phyloP scores from a whole-genome alignment of 2,797 vertebrate genomes.

The Syngnathus rostellatus region DNA sequence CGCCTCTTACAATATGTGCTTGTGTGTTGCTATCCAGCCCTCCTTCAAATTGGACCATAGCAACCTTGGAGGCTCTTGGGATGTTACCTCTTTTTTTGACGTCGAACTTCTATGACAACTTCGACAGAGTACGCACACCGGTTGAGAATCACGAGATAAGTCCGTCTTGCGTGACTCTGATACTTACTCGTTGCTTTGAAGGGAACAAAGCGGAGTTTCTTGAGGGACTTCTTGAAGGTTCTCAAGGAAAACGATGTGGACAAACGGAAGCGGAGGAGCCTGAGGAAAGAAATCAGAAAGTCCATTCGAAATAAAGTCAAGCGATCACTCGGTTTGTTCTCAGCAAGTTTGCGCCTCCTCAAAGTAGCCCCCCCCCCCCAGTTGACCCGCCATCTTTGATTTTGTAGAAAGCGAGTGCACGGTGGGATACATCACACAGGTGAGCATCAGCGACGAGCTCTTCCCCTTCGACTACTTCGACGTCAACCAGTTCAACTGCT shows the following conservation, averaged over 20 bases:
- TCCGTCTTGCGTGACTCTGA: background rate
- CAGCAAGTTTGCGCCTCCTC: background rate
- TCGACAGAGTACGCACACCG: constrained; percentile 39
- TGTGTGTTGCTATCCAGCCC: constrained; percentile 29
- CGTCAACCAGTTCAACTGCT: constrained; percentile 55
- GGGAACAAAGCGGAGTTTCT: constrained; percentile 39
- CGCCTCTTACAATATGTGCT: background rate
- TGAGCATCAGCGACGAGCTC: constrained; percentile 36
- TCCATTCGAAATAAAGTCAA: constrained; percentile 12
- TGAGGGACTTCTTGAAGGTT: constrained; percentile 34
- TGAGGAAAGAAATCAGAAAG: constrained; percentile 28
- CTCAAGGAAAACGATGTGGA: background rate
- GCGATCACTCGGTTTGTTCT: constrained; percentile 45
- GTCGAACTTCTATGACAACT: constrained; percentile 44
- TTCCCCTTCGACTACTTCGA: constrained; percentile 64
- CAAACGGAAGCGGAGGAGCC: background rate
- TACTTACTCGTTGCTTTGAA: constrained; percentile 18
- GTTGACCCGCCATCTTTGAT: background rate
- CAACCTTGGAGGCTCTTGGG: constrained; percentile 50
- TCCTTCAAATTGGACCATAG: constrained; percentile 39
- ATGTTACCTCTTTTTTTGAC: constrained; percentile 56
- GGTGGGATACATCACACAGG: constrained; percentile 42
- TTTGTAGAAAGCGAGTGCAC: constrained; percentile 44
- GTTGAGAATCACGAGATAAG: background rate
- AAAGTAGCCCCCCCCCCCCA: no score